Base-by-base conservation (phyloP, 2,797 vertebrate species). In the Halcyon chelicuti region DNA sequence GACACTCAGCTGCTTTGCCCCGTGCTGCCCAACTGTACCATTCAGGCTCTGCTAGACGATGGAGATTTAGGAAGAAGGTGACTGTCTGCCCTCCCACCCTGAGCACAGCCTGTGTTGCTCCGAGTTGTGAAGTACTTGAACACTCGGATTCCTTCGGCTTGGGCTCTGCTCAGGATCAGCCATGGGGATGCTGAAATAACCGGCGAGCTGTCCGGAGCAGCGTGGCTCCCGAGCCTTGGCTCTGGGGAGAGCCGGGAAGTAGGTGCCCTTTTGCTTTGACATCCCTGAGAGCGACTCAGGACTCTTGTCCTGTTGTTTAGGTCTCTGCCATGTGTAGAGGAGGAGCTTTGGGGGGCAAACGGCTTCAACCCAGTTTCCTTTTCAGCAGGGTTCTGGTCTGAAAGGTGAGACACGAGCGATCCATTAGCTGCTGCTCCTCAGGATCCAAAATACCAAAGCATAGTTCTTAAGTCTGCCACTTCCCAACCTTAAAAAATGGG, bases 1-100 rank as follows among this genome's bases (percentile, higher is more conserved):
- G 21, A 47, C 55, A n/a, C 54, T 29, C 16, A 0, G 9, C 28
- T 39, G 52, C 4, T 72, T 18, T 58, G 61, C n/a, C 2, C 77
- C 17, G 6, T 16, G 37, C 37, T 16, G 33, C n/a, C 67, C 25
- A 3, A 14, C n/a, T 21, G 3, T 17, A 5, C 49, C 2, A 0
- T 14, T 14, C 42, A 26, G 17, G 52, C 61, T 40, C 37, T 16
- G 37, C 42, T 54, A 5, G 52, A 37, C 58, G 20, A 1, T 12
- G 9, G n/a, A 54, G 42, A 21, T 44, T 10, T 10, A 35, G 77
- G 78, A 40, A 55, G 12, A 40, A 44, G 31, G 29, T 0, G 2
- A 16, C 28, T 31, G 6, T 17, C 35, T 60, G 40, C 40, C 49
- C 60, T 67, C 52, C 31, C 6, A 18, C 23, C 54, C 65, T 1